Base-by-base conservation (phyloP, 2,113 vertebrate genomes). In the Esox niger region DNA sequence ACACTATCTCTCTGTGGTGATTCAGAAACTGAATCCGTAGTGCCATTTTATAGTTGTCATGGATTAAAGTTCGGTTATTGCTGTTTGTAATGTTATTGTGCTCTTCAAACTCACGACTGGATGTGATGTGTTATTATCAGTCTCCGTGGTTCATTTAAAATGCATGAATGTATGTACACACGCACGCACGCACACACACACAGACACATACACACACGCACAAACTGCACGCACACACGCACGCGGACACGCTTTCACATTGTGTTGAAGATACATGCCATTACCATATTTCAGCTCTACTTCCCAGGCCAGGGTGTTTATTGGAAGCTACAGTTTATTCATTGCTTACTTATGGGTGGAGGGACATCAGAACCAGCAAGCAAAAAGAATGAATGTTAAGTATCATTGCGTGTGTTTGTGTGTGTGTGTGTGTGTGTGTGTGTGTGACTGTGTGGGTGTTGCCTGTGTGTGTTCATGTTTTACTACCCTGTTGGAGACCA, bases 221-320 rank as follows among this genome's bases (percentile, higher is more conserved):
- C 30, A 33, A 4, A 20, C 58, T 17, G 43, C 49, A 64, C 46
- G 35, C 43, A 67, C 25, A 32, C 57, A 17, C 64, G 57, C 58
- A 43, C 30, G 17, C 46, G 9, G 7, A 31, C 35, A 49, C 20
- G 25, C n/a, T n/a, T n/a, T n/a, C 63, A 63, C 62, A 64, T 49
- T 27, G 27, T 26, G 56, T 11, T 20, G 29, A 29, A 30, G 15
- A 59, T 29, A 29, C 2, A 3, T 59, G 13, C 29, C 29, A 83
- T 84, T 82, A 78, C 66, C 84, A 84, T 82, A 83, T 84, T 89
- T 89, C 80, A 87, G 69, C 80, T 81, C 76, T 76, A 82, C 69
- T 88, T 74, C 75, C 57, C 74, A 56, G 33, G 35, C 63, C 66
- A 47, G 55, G 13, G 63, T 75, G 76, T 79, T 86, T 86, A 89